These are phyloP conservation scores for Sigmodon hispidus DNA, from an alignment of 2,113 vertebrate genomes.

Conservation along the genomic window DNA sequence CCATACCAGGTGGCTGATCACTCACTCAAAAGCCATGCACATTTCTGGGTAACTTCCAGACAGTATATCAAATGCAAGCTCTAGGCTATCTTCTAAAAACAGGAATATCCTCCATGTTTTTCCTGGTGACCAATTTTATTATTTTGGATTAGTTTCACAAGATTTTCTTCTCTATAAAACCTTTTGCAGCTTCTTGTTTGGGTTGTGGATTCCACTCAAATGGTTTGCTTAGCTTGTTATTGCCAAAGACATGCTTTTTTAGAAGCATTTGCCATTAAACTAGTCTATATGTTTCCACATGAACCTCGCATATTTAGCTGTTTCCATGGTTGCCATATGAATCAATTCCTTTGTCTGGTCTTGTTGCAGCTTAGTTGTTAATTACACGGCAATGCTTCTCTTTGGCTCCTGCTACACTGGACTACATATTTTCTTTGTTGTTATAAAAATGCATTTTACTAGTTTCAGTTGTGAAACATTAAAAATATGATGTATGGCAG, in stretches of 20 bases:
- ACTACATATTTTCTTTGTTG: slow-evolving; percentile 51
- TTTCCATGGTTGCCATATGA: slow-evolving; percentile 62
- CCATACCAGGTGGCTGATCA: not conserved
- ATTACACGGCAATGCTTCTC: slow-evolving; percentile 40
- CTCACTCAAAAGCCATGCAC: not conserved
- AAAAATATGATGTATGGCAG: slow-evolving; percentile 33
- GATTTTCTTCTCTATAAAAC: slow-evolving; percentile 39
- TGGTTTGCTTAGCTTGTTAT: slow-evolving; percentile 35
- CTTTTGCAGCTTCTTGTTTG: slow-evolving; percentile 27
- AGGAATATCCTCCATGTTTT: not conserved
- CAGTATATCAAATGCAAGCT: not conserved
- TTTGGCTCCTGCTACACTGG: slow-evolving; percentile 41
- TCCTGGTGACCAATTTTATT: slow-evolving; percentile 1
- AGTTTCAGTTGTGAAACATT: slow-evolving; percentile 43
- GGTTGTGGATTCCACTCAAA: not conserved
- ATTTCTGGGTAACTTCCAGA: slow-evolving; percentile 8
- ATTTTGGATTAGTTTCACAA: slow-evolving; percentile 12
- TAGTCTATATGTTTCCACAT: slow-evolving; percentile 50
- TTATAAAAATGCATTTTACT: slow-evolving; percentile 47
- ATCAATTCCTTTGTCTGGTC: slow-evolving; percentile 50
- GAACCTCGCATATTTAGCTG: slow-evolving; percentile 28
- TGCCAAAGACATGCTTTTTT: slow-evolving; percentile 10
- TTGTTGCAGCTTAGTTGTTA: slow-evolving; percentile 55
- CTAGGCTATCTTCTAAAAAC: slow-evolving; percentile 34
- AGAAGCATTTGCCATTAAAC: slow-evolving; percentile 24